Evolutionary conservation across 2,797 vertebrate species (phyloP).

Genomic region (Syngnathus rostellatus): DNA sequence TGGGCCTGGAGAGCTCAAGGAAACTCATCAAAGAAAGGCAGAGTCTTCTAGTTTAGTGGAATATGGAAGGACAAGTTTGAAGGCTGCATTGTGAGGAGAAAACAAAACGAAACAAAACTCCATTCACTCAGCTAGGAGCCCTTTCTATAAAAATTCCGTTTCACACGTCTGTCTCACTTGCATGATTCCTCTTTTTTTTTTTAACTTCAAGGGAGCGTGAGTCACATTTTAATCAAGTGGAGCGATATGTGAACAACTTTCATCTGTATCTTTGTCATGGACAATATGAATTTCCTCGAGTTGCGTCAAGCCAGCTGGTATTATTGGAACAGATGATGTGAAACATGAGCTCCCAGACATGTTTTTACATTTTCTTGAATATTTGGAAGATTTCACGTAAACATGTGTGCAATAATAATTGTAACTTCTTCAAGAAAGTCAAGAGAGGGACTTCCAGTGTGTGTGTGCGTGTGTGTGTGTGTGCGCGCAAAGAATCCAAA

Average conservation of each 20-base stretch:
- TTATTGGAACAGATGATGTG: background rate
- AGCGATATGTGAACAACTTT: slow-evolving; percentile 20
- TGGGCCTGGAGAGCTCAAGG: slow-evolving; percentile 8
- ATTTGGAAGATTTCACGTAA: background rate
- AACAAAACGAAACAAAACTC: too few species aligned
- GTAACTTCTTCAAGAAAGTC: background rate
- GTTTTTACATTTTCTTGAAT: background rate
- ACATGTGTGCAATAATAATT: background rate
- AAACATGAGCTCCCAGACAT: background rate
- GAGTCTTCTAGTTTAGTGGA: background rate
- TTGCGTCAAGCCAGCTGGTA: slow-evolving; percentile 39
- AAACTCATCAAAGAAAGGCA: slow-evolving; percentile 8
- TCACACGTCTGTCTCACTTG: background rate
- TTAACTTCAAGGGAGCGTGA: slow-evolving; percentile 21
- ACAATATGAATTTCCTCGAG: slow-evolving; percentile 34
- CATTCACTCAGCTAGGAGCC: background rate
- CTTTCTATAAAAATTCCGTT: background rate
- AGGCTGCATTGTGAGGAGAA: background rate
- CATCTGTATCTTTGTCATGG: slow-evolving; percentile 36
- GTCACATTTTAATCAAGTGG: slow-evolving; percentile 22
- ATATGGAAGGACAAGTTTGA: background rate
- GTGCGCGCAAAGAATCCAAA: slow-evolving; percentile 6
- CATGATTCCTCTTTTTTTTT: background rate
- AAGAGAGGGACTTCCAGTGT: background rate
- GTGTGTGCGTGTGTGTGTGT: background rate